phyloP scores from a whole-genome alignment of 2,888 invertebrate genomes.

The Disparrhopalites patrizii region DNA sequence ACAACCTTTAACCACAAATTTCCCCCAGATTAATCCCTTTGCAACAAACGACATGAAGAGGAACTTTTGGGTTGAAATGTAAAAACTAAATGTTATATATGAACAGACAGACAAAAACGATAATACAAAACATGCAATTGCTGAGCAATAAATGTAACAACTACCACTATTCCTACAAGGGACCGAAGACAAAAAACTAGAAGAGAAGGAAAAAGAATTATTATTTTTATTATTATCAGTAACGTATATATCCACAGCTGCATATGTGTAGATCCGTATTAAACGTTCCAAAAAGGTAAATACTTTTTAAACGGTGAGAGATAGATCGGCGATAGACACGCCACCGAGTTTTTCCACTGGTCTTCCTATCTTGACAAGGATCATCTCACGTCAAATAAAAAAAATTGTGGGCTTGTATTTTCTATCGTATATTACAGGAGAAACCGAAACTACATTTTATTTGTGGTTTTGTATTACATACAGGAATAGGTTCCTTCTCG shows the following conservation, averaged over 20 bases:
- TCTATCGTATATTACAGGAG: neutral
- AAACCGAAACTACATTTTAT: too few relatives aligned
- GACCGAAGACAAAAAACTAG: too few relatives aligned
- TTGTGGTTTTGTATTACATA: too few relatives aligned
- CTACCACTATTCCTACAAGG: too few relatives aligned
- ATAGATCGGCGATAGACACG: constrained; percentile 23
- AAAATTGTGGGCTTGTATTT: neutral
- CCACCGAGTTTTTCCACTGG: constrained; percentile 23
- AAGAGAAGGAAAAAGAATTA: constrained; percentile 12
- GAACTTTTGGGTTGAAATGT: neutral
- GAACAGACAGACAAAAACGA: neutral
- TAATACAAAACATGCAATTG: neutral
- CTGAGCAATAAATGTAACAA: constrained; percentile 16
- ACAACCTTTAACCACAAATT: too few relatives aligned
- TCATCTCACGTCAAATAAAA: constrained; percentile 14
- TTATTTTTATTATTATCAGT: constrained; percentile 10
- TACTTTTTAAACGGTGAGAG: constrained; percentile 20
- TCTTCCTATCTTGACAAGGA: constrained; percentile 26
- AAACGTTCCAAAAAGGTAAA: constrained; percentile 23
- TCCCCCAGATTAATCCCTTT: too few relatives aligned
- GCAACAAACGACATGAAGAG: too few relatives aligned
- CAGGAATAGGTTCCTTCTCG: too few relatives aligned
- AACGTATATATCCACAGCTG: too few relatives aligned
- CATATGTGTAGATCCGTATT: too few relatives aligned
- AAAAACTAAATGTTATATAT: neutral